phyloP scores from a whole-genome alignment of 2,113 vertebrate genomes.

The Hemiprocne comata region DNA sequence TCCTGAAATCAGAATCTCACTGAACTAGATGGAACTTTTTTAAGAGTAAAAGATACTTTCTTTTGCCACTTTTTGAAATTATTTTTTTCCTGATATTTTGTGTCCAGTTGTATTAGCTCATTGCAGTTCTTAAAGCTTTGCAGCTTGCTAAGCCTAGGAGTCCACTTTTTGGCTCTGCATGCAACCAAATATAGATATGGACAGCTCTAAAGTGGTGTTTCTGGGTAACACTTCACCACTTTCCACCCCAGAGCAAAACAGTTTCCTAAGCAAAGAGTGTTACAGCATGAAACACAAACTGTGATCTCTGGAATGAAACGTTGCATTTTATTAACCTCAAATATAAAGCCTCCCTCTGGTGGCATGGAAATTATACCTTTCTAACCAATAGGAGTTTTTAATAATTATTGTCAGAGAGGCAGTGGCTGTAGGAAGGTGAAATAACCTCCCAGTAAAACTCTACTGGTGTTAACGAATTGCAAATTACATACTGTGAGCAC shows the following conservation, averaged over 20 bases:
- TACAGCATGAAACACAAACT: conserved; percentile 54
- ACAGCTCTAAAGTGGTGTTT: neutral
- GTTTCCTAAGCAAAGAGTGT: conserved; percentile 19
- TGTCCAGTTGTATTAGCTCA: neutral
- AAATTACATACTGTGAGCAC: conserved; percentile 18
- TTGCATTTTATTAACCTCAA: conserved; percentile 65
- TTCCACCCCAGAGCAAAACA: conserved; percentile 36
- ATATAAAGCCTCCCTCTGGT: neutral
- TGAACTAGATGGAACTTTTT: neutral
- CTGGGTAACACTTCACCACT: neutral
- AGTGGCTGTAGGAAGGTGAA: neutral
- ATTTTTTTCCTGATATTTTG: neutral
- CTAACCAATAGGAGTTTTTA: neutral
- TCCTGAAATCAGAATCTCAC: neutral
- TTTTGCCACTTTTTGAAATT: neutral
- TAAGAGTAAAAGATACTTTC: neutral
- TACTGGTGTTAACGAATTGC: neutral
- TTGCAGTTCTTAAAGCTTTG: neutral
- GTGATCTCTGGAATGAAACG: conserved; percentile 13
- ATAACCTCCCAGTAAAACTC: neutral
- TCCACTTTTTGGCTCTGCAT: neutral
- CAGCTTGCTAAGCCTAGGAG: neutral
- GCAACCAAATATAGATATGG: neutral
- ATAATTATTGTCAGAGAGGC: conserved; percentile 21
- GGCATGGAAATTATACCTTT: neutral